Evolutionary conservation across 2,888 invertebrate species (phyloP), one percentile per base, ranked within the genome.

Genomic region (Polydrusus pterygomalis): DNA sequence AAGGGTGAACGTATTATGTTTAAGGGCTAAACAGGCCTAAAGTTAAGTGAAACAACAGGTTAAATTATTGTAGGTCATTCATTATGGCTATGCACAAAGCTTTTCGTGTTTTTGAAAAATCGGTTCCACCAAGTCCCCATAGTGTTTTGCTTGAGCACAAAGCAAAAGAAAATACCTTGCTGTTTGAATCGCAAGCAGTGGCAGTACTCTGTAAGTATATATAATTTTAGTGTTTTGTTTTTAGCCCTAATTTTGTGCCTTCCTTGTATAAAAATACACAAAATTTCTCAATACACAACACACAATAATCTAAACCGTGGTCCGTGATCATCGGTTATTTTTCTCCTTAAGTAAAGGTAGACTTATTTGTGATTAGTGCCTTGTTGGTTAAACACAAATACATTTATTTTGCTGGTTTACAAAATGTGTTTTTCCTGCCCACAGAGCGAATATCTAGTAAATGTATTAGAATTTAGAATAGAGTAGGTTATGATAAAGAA

Each of bases 121-220:
- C 94, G 77, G 93, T 94, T 81, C 93, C 95, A 45, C 94, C 95
- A 68, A 94, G 92, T 86, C 96, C 97, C 11, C 97, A 97, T 86
- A 97, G 97, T 87, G 92, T 98, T 77, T 91, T 98, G 80, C 89
- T 98, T 83, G 97, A 97, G 87, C 96, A 96, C 85, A 92, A 96
- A 85, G 94, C 94, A 87, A 94, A 94, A 88, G 94, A 94, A 83
- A 94, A 95, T 79, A 94, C 96, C 43, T 90, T 98, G 68, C 90
- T 98, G 77, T 97, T 98, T 86, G 97, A 98, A 88, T 96, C 97
- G 34, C 94, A 95, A 87, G 97, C 96, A 25, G 95, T 97, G 20
- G 97, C 97, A 40, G 92, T 94, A 58, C 89, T 97, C 62, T 92
- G 93, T 93, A 89, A 91, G 92, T 90, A 49, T 56, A 3, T 20